These are phyloP conservation scores for Chironex yamaguchii DNA, from an alignment of 30 jellyfish, hydroid and myxozoan genomes.

Conservation along the genomic window DNA sequence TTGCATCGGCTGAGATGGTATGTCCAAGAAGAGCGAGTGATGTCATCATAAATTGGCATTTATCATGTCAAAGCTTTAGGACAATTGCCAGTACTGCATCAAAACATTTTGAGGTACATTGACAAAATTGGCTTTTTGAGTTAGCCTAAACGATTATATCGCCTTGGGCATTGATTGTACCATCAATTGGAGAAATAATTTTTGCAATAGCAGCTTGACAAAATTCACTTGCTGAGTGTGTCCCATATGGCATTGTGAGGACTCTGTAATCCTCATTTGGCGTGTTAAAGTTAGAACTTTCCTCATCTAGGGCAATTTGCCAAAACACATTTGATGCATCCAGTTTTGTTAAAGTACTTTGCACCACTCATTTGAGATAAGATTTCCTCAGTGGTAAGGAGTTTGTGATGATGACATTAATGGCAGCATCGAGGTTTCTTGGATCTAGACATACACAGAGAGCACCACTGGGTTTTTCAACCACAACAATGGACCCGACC, in stretches of 20 bases:
- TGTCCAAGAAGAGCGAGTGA: slow-evolving; percentile 37
- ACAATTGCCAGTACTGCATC: slow-evolving; percentile 21
- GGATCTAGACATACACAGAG: slow-evolving; percentile 69
- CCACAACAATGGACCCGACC: slow-evolving; percentile 54
- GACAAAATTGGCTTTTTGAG: no score
- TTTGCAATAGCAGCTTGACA: neutral
- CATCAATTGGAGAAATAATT: neutral
- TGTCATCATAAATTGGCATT: slow-evolving; percentile 28
- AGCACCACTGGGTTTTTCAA: slow-evolving; percentile 59
- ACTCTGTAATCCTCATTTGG: neutral
- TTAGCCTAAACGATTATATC: slow-evolving; percentile 29
- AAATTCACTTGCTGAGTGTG: slow-evolving; percentile 19
- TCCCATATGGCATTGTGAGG: slow-evolving; percentile 10
- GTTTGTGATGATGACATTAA: slow-evolving; percentile 45
- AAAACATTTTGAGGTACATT: no score
- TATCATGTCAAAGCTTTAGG: no score
- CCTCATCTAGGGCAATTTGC: slow-evolving; percentile 27
- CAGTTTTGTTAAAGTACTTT: slow-evolving; percentile 7
- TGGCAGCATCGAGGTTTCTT: slow-evolving; percentile 9
- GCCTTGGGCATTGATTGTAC: slow-evolving; percentile 16
- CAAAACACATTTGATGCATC: slow-evolving; percentile 24
- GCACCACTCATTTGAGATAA: slow-evolving; percentile 38
- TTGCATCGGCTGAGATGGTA: no score
- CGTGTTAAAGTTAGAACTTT: slow-evolving; percentile 16
- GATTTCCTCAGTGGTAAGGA: slow-evolving; percentile 43